Base-by-base conservation (phyloP, 2,888 invertebrate genomes). In the Fragum whitleyi region DNA sequence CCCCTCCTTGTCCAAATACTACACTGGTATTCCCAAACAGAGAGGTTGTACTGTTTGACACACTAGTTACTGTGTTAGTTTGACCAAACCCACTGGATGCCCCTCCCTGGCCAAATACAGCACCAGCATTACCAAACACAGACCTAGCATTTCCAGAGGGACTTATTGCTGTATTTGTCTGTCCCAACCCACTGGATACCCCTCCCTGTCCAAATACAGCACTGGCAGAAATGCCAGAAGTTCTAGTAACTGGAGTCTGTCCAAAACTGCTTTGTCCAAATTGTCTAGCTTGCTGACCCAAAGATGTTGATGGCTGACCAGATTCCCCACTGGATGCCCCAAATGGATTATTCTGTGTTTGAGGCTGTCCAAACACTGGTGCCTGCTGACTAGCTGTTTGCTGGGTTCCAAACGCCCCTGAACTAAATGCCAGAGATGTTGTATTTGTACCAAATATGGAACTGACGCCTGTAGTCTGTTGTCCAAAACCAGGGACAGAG, bases 171-270 rank as follows among this genome's bases (percentile, higher is more conserved):
- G 32, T 36, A 9, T 9, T 36, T 3, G 32, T 36, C 32, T 36
- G 32, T 36, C 32, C 32, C 3, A 36, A 36, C 32, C 32, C 32
- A 36, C 32, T 36, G n/a, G n/a, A n/a, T n/a, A n/a, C n/a, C n/a
- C n/a, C n/a, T n/a, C n/a, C n/a, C 19, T 65, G 29, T 32, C 16
- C 29, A 36, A 65, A 65, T 65, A 19, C 21, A 28, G n/a, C 2
- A 9, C 39, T 21, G 14, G 7, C n/a, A 29, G 70, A 53, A 2
- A 42, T 21, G 3, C 23, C 26, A 19, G 72, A 47, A 14, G 14
- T 6, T 14, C 32, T 16, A n/a, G 72, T 59, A 26, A 73, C 62
- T 47, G 72, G 42, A n/a, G 36, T 36, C n/a, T 28, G 19, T 55
- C 11, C 6, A 29, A 39, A n/a, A 42, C 36, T 9, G 2, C 16